Evolutionary conservation across 2,113 vertebrate species (phyloP).

Genomic region (Oreochromis aureus): DNA sequence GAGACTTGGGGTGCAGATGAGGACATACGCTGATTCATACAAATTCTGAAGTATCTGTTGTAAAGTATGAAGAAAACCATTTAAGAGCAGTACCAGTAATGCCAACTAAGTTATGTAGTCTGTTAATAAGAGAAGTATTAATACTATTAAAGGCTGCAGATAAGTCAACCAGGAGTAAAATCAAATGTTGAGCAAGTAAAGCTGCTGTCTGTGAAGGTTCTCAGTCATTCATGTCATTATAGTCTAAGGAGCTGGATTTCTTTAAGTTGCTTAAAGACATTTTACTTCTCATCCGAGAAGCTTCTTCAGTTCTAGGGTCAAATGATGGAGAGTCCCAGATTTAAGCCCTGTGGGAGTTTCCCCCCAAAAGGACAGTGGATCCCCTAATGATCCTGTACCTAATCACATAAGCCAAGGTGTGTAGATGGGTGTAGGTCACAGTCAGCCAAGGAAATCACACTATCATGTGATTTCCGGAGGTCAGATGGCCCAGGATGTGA

Average conservation of each 20-base stretch:
- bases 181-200: neutral
- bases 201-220: neutral
- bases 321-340: neutral
- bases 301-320: neutral
- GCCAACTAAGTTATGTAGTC: neutral
- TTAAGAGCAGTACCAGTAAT: neutral
- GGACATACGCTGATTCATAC: no score
- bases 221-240: neutral
- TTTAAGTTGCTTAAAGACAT: no score
- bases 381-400: no score
- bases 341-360: neutral
- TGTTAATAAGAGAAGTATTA: neutral
- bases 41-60: no score
- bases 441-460: no score
- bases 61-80: neutral
- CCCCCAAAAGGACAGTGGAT: no score
- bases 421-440: fast-evolving
- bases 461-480: no score
- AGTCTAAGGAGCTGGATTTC: no score
- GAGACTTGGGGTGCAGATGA: no score
- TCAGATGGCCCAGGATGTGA: no score
- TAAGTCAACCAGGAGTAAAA: neutral
- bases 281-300: neutral
- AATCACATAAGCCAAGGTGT: no score
- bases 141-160: neutral